Conservation (phyloP, 2,888 invertebrate genomes). For the Mystacides longicornis region DNA sequence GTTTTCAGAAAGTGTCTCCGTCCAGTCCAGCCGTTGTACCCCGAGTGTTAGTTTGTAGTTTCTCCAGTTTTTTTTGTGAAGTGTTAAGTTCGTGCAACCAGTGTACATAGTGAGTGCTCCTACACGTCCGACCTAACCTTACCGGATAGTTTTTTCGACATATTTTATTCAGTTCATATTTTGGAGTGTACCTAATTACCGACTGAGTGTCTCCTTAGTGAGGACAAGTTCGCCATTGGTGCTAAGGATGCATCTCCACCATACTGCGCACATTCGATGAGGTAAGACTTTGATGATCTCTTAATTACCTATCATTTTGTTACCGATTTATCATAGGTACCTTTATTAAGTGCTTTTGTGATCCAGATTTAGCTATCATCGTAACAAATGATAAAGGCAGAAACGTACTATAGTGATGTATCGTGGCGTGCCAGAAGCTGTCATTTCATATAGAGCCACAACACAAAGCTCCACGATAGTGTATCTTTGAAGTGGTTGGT, state of each 20-base stretch:
- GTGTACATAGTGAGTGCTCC: not conserved
- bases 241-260: constrained; percentile 8
- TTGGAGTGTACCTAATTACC: not conserved
- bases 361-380: too few relatives aligned
- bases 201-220: too few relatives aligned
- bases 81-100: not conserved
- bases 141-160: not conserved
- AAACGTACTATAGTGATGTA: too few relatives aligned
- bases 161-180: not conserved
- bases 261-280: constrained; percentile 9
- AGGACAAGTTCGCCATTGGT: not conserved
- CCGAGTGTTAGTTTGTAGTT: not conserved
- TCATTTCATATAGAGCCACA: too few relatives aligned
- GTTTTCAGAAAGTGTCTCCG: constrained; percentile 9
- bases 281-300: constrained; percentile 4
- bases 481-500: too few relatives aligned
- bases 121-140: not conserved
- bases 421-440: too few relatives aligned
- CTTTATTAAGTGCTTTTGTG: too few relatives aligned
- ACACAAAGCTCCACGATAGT: too few relatives aligned
- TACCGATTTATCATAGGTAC: too few relatives aligned
- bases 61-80: not conserved
- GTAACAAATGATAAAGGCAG: too few relatives aligned
- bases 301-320: too few relatives aligned
- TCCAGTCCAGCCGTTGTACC: constrained; percentile 2